Conservation (phyloP, 2,888 invertebrate genomes). For the Sussaba pulchella region DNA sequence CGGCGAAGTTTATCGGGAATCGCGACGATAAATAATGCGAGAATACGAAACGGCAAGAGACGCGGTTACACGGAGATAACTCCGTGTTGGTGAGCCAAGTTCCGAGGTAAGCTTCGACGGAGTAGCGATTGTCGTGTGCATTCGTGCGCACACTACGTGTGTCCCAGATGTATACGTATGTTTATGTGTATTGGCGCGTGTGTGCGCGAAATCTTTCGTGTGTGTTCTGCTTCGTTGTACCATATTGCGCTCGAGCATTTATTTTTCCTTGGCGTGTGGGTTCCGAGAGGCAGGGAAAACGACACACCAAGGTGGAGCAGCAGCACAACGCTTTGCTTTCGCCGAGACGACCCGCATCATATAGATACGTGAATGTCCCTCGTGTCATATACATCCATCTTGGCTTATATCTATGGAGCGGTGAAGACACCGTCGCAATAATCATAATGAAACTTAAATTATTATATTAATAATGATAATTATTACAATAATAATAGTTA, state of each 20-base stretch:
- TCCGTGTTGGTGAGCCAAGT: constrained; percentile 7
- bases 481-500: too few relatives aligned
- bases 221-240: constrained; percentile 8
- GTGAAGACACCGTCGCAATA: neutral
- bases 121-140: constrained; percentile 8
- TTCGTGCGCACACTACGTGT: neutral
- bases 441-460: neutral
- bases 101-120: constrained; percentile 40
- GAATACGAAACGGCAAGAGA: constrained; percentile 65
- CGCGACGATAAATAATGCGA: constrained; percentile 80
- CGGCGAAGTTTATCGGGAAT: constrained; percentile 80
- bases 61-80: constrained; percentile 43
- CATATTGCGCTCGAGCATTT: constrained; percentile 31
- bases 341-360: constrained; percentile 33
- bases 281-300: constrained; percentile 6
- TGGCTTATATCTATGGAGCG: neutral
- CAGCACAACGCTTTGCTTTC: constrained; percentile 29
- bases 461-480: too few relatives aligned
- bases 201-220: too few relatives aligned
- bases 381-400: constrained; percentile 1
- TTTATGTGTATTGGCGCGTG: too few relatives aligned
- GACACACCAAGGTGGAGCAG: constrained; percentile 7
- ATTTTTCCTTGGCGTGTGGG: constrained; percentile 23
- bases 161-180: neutral
- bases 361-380: constrained; percentile 17